Evolutionary conservation across 2,113 vertebrate genomes (phyloP), one percentile per base, ranked within the genome.

Genomic region (Anarrhichthys ocellatus): DNA sequence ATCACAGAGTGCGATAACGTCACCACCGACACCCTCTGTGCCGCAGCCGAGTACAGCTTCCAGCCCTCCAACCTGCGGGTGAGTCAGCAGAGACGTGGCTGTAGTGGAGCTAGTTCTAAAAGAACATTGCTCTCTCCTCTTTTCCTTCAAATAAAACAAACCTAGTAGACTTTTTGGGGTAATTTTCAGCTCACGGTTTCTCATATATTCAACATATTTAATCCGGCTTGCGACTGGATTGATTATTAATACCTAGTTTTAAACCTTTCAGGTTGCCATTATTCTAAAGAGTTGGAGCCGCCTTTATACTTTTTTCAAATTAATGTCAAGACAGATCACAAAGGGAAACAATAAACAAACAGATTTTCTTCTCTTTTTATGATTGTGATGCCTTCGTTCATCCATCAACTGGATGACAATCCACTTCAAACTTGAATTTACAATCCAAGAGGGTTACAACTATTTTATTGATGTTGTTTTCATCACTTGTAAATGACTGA

Each of bases 31-130:
- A 62, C 84, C 0, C 94, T 96, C 15, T 96, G 95, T 17, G 92
- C 94, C 2, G 94, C 94, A 0, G 94, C 94, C 0, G 94, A 94
- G 11, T 92, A 91, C 82, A 90, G 91, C 83, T 96, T 96, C 88
- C 87, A 71, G 64, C 84, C 92, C 0, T 85, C 86, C 1, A 84
- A 83, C 80, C 91, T 96, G 80, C 70, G 93, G 93, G 96, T 96
- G 82, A 88, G 95, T 88, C n/a, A 14, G 24, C 14, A 18, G 46
- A 17, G 13, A 46, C 44, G 44, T 46, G 44, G 15, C 44, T 29
- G 29, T 29, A 29, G 29, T 29, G 29, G 29, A 29, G 29, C 29
- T 29, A 29, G 29, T 29, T 29, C 29, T 29, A 29, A 29, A 29
- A 29, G 29, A 29, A 29, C 29, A 29, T 29, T 29, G 29, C 2